These are phyloP conservation scores for Triops longicaudatus DNA, from an alignment of 1,140 invertebrate species.

Conservation along the genomic window DNA sequence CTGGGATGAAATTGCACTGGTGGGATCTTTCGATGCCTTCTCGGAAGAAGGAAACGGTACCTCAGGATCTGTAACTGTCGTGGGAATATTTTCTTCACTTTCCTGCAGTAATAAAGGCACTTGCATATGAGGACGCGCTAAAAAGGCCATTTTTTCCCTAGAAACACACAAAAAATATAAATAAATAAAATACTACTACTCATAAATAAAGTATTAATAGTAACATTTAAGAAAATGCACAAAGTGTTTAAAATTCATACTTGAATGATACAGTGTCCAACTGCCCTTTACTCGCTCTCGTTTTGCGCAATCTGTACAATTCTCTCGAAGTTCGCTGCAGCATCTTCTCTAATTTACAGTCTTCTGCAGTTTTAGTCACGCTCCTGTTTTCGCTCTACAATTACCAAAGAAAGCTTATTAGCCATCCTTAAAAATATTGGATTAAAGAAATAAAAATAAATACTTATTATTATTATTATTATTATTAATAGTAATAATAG, in stretches of 20 bases:
- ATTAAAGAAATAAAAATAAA: no score
- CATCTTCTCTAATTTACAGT: constrained; percentile 68
- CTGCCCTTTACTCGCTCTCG: constrained; percentile 75
- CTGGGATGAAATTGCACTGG: constrained; percentile 6
- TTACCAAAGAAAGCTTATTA: constrained; percentile 27
- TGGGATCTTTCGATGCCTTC: not conserved
- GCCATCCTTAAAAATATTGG: not conserved
- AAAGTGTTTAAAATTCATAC: constrained; percentile 55
- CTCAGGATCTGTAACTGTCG: not conserved
- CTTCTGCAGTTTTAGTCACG: constrained; percentile 56
- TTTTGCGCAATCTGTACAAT: constrained; percentile 79
- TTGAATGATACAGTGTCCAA: constrained; percentile 87
- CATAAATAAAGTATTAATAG: no score
- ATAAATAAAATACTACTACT: constrained; percentile 26
- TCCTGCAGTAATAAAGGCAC: constrained; percentile 9
- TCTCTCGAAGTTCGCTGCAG: constrained; percentile 77
- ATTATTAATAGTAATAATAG: no score
- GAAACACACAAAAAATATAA: constrained; percentile 30
- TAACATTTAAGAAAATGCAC: no score
- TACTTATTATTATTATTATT: no score
- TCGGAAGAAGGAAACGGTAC: not conserved
- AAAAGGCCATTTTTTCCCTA: constrained; percentile 94
- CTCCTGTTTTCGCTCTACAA: constrained; percentile 44
- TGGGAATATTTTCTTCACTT: not conserved
- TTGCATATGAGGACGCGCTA: constrained; percentile 50